Evolutionary conservation across 2,113 vertebrate genomes (phyloP), one percentile per base, ranked within the genome.

Genomic region (Pseudolaguvia tuberculata): DNA sequence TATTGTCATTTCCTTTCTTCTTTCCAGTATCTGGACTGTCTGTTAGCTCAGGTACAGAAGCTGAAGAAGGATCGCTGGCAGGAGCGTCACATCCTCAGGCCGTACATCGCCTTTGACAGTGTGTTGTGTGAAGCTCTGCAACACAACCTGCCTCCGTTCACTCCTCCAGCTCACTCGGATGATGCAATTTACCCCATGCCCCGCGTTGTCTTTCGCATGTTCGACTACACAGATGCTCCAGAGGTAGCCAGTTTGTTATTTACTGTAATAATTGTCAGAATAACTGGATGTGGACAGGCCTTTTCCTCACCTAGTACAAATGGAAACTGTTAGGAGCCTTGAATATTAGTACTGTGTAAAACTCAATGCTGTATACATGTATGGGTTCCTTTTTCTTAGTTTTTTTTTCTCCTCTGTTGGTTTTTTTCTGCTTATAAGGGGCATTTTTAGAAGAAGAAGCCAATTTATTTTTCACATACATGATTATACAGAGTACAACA

Each of bases 31-130:
- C 89, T 99, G 86, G 97, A 99, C 90, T 99, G 96, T 86, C 92
- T 99, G n/a, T 98, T 94, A 94, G 91, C 95, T 79, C 97, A 99
- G 89, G 92, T 98, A 73, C 96, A 98, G 92, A 98, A 98, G 89
- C 59, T 98, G 80, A 97, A 96, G 81, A 98, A 96, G 31, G 97
- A 99, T 84, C 93, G 93, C 78, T 99, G 97, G 97, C 95, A 97
- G 81, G 97, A 99, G 78, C 90, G 96, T 48, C 96, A 99, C 89
- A 94, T 99, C 84, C 89, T 95, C 73, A 91, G 97, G 62, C 97
- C 97, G 1, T 99, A 99, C 88, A 92, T 98, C 56, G 97, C 96
- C 68, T 99, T 99, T 62, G 97, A 99, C 87, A 98, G 95, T 21
- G 95, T 98, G 57, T 91, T 98, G 25, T 99, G 97, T 76, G 96